Conservation (phyloP, 92 coral and sea anemone genomes). For the Scolanthus callimorphus region DNA sequence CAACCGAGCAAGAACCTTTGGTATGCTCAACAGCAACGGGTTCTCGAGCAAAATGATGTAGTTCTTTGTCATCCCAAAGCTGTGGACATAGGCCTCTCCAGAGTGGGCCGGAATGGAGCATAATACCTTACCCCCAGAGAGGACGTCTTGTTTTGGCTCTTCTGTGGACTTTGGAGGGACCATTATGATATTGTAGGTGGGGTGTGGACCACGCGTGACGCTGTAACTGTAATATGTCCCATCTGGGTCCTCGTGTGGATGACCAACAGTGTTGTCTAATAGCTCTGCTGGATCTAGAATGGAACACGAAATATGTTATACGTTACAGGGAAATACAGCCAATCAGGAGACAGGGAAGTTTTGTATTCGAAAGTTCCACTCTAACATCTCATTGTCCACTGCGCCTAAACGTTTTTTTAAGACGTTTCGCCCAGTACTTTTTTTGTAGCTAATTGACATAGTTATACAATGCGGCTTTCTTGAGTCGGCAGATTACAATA, state of each 20-base stretch:
- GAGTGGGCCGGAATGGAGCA: conserved; percentile 43
- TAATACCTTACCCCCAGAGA: conserved; percentile 61
- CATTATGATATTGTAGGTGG: conserved; percentile 37
- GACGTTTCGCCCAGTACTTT: too few relatives aligned
- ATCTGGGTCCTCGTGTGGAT: conserved; percentile 73
- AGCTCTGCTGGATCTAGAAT: conserved; percentile 23
- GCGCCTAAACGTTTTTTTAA: too few relatives aligned
- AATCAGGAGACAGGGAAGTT: too few relatives aligned
- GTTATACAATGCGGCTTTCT: too few relatives aligned
- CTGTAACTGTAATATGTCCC: conserved; percentile 58
- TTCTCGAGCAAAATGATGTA: conserved; percentile 58
- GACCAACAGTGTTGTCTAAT: conserved; percentile 48
- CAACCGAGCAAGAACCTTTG: conserved; percentile 28
- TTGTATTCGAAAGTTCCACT: too few relatives aligned
- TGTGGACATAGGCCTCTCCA: conserved; percentile 65
- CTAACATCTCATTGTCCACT: too few relatives aligned
- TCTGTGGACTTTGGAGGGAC: conserved; percentile 53
- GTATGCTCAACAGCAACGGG: conserved; percentile 54
- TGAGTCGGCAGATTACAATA: too few relatives aligned
- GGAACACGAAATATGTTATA: too few relatives aligned
- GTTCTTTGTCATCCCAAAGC: conserved; percentile 80
- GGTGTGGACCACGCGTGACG: conserved; percentile 24
- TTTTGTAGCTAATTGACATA: too few relatives aligned
- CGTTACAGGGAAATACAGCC: too few relatives aligned
- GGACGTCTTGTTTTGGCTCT: conserved; percentile 26